phyloP scores from a whole-genome alignment of 2,113 vertebrate genomes.

The Hylia prasina region DNA sequence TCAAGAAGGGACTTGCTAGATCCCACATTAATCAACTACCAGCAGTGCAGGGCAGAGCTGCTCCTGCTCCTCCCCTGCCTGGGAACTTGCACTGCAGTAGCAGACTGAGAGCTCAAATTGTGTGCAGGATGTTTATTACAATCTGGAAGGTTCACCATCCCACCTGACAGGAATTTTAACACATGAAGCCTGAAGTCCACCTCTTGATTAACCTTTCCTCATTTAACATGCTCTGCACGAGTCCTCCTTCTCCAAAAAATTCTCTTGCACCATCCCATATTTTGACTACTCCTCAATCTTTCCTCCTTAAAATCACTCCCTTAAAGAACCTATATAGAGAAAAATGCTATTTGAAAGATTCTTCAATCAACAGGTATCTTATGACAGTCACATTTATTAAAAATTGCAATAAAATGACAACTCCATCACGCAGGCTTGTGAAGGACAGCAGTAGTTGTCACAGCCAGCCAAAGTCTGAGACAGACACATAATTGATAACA shows the following conservation, averaged over 20 bases:
- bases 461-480: not conserved
- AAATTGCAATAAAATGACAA: not conserved
- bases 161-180: not conserved
- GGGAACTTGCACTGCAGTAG: not conserved
- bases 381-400: not conserved
- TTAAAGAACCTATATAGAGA: not conserved
- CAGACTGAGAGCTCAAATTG: not conserved
- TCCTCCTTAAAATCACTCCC: not conserved
- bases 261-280: not conserved
- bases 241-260: not conserved
- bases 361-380: not conserved
- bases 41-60: not conserved
- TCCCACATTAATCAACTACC: slow-evolving; percentile 56
- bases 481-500: not conserved
- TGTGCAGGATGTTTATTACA: not conserved
- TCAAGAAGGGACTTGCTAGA: slow-evolving; percentile 41
- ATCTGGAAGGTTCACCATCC: not conserved
- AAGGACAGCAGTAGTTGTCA: not conserved
- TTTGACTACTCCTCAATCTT: not conserved
- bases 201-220: not conserved
- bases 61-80: not conserved
- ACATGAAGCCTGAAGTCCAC: not conserved
- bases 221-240: not conserved
- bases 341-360: not conserved
- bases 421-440: not conserved